Evolutionary conservation across 2,888 invertebrate genomes (phyloP).

Genomic region (Polietes domitor): DNA sequence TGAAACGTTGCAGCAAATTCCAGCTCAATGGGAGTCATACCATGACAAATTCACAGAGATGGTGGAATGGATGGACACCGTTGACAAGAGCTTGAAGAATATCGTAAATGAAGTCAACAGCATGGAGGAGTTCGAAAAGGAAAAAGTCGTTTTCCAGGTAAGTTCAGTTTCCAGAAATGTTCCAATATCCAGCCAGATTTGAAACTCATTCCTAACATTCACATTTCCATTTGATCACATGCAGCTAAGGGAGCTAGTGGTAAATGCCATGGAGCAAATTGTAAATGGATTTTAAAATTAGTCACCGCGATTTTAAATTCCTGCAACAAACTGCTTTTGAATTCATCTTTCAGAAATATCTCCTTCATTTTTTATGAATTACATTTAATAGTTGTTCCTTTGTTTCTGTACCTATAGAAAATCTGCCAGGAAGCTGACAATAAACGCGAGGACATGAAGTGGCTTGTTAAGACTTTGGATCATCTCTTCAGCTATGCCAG

Average conservation of each 20-base stretch:
- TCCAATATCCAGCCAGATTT: not conserved
- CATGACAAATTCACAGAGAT: constrained; percentile 90
- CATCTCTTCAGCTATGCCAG: constrained; percentile 91
- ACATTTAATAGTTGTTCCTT: not conserved
- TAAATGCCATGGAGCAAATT: constrained; percentile 72
- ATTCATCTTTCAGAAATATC: too few species aligned
- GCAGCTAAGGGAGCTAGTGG: constrained; percentile 82
- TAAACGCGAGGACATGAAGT: constrained; percentile 96
- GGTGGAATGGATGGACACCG: constrained; percentile 94
- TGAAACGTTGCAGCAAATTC: constrained; percentile 90
- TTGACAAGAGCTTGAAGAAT: constrained; percentile 90
- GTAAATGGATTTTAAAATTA: constrained; percentile 11
- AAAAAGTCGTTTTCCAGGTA: constrained; percentile 95
- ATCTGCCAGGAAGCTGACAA: constrained; percentile 95
- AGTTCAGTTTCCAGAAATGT: constrained; percentile 74
- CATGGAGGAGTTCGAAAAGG: constrained; percentile 93
- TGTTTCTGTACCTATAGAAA: constrained; percentile 82
- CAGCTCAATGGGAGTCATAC: constrained; percentile 95
- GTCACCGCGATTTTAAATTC: not conserved
- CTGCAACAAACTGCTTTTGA: not conserved
- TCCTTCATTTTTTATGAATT: too few species aligned
- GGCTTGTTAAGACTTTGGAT: constrained; percentile 95
- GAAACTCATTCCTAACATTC: constrained; percentile 22
- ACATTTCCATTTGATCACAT: constrained; percentile 65
- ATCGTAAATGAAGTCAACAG: constrained; percentile 92